phyloP scores from a whole-genome alignment of 1,140 invertebrate species.

The Megathymus violae region DNA sequence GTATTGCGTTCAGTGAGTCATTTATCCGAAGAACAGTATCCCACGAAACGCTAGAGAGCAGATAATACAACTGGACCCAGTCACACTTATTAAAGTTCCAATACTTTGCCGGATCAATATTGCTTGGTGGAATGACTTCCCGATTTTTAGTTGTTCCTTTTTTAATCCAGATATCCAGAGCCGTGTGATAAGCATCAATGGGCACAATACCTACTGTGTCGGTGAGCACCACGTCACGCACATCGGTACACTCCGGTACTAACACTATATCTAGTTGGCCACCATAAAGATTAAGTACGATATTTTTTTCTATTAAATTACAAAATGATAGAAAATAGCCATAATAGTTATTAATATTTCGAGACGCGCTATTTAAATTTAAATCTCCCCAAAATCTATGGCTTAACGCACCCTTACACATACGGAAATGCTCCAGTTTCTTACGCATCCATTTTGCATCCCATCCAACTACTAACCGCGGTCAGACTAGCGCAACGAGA shows the following conservation, averaged over 20 bases:
- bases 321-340: slow-evolving; percentile 18
- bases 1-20: not conserved
- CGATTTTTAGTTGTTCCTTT: not conserved
- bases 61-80: slow-evolving; percentile 6
- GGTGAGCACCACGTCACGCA: not conserved
- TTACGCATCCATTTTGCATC: too few species aligned
- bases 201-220: slow-evolving; percentile 3
- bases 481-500: too few species aligned
- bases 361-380: slow-evolving; percentile 23
- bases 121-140: not conserved
- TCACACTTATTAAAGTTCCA: slow-evolving; percentile 27
- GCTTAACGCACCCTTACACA: too few species aligned
- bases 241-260: not conserved
- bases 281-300: not conserved
- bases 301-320: not conserved
- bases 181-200: slow-evolving; percentile 6
- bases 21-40: not conserved
- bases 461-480: too few species aligned
- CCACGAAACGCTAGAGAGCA: slow-evolving; percentile 19
- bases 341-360: slow-evolving; percentile 16
- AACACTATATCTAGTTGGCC: not conserved
- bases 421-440: too few species aligned
- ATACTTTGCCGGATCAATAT: slow-evolving; percentile 10
- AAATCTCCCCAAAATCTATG: too few species aligned
- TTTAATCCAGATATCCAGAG: slow-evolving; percentile 2